Conservation (phyloP, 2,113 vertebrate genomes). For the Sebastes fasciatus region DNA sequence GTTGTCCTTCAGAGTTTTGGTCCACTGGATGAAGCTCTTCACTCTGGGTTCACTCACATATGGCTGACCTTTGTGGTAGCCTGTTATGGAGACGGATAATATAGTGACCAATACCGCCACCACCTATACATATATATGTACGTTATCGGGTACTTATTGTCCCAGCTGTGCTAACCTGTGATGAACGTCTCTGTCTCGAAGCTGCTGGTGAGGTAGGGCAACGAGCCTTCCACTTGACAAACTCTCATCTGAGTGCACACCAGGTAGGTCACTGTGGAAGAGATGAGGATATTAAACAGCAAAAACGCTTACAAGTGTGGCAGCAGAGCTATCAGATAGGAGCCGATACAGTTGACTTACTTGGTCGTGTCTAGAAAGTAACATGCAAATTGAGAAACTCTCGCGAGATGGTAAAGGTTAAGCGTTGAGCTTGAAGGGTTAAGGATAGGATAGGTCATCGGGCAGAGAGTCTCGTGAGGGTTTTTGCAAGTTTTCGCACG, state of each 20-base stretch:
- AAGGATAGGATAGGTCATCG: too few species aligned
- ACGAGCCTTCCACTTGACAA: conserved; percentile 78
- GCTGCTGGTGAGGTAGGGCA: conserved; percentile 91
- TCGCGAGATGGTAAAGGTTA: too few species aligned
- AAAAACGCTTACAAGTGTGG: neutral
- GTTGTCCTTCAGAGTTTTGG: conserved; percentile 85
- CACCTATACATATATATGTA: neutral
- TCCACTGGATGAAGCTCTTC: conserved; percentile 90
- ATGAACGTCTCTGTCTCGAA: conserved; percentile 90
- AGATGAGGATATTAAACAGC: neutral
- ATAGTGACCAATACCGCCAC: neutral
- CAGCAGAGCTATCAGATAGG: neutral
- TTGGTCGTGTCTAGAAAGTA: conserved; percentile 72
- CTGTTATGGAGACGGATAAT: conserved; percentile 70
- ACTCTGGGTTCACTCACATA: conserved; percentile 87
- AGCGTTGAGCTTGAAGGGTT: too few species aligned
- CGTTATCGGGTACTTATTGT: neutral
- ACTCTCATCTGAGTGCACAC: conserved; percentile 95
- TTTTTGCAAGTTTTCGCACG: too few species aligned
- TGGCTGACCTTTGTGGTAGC: conserved; percentile 88
- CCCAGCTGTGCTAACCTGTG: conserved; percentile 82
- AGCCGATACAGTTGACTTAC: conserved; percentile 75
- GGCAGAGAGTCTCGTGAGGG: too few species aligned
- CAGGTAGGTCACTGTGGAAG: conserved; percentile 84
- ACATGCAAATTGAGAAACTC: too few species aligned